Evolutionary conservation across 2,888 invertebrate species (phyloP), one percentile per base, ranked within the genome.

Genomic region (Drosophila leonis): DNA sequence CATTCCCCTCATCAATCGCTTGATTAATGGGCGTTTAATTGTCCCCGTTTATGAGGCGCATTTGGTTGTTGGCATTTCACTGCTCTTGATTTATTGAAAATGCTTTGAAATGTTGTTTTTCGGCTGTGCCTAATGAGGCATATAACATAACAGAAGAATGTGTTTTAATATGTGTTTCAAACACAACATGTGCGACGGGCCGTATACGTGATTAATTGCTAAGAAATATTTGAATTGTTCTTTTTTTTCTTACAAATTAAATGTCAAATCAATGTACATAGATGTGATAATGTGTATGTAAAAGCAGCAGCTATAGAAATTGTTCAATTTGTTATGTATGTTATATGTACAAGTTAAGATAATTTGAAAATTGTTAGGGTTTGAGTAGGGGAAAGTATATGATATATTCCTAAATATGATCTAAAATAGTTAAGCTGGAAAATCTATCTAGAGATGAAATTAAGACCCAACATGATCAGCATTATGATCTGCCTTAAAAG

Each of bases 21-120:
- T 90, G 87, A 91, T 88, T 90, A 88, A 91, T 83, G 87, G 72
- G 62, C 71, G 64, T 76, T 89, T 91, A 91, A 88, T 89, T 87
- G 89, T 76, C 55, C 52, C 44, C 73, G 74, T 75, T 81, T 74
- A 69, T 71, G 52, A 65, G 49, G 13, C 52, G 41, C 33, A 44
- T 56, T 68, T 51, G 62, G 7, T 46, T 59, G 64, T 51, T 51
- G 55, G 27, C 64, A 57, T 66, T 66, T 48, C 54, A 20, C 15
- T 39, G 37, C 33, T 66, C 57, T 61, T 75, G 71, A 72, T 75
- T 75, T 83, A 80, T 80, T 75, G 65, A 56, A 62, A 62, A 63
- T 65, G 65, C 66, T 42, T 37, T 54, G n/a, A 46, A 42, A 51
- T 52, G 37, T 48, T 52, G 41, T 42, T 46, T 51, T 39, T 15